Base-by-base conservation (phyloP, 2,888 invertebrate species). In the Teleiodes luculella region DNA sequence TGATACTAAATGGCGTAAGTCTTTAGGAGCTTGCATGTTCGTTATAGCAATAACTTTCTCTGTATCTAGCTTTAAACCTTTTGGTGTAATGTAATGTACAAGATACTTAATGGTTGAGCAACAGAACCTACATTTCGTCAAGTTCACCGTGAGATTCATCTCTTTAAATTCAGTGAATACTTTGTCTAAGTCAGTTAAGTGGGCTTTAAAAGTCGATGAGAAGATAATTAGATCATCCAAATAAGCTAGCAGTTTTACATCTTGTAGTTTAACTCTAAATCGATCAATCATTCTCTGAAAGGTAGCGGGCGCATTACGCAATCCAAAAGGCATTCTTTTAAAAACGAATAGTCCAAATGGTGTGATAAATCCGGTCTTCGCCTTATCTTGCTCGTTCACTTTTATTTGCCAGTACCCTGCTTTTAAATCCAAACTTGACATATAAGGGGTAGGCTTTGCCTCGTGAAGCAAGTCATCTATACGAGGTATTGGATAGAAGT, bases 341-440 rank as follows among this genome's bases (percentile, higher is more conserved):
- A 74, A 78, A 13, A 52, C 54, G 52, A 60, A 78, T 0, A 67
- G 62, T 2, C 76, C 74, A 52, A 73, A 72, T 2, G 72, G 72
- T 0, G 74, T 70, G 1, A 72, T 62, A 48, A 77, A 76, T 0
- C 65, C 65, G 0, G 76, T 76, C 52, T 76, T 74, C 0, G 61
- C 55, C 50, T 57, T 62, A 50, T 78, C 70, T 43, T 61, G 56
- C 11, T 68, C 64, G 1, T 51, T 57, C 0, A 69, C 52, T 13
- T 55, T 63, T 1, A 70, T 56, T 36, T 70, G 70, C 64, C 65
- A 74, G 55, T 78, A 80, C 0, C 77, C 76, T 3, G 71, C 55
- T 16, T 60, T 62, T 2, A 82, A 54, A 51, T 80, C 77, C 2
- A 81, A 53, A 1, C 71, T 72, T 6, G 70, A 56, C 63, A 72